These are phyloP conservation scores for Nasonia giraulti DNA, from an alignment of 1,140 invertebrate species.

Conservation along the genomic window DNA sequence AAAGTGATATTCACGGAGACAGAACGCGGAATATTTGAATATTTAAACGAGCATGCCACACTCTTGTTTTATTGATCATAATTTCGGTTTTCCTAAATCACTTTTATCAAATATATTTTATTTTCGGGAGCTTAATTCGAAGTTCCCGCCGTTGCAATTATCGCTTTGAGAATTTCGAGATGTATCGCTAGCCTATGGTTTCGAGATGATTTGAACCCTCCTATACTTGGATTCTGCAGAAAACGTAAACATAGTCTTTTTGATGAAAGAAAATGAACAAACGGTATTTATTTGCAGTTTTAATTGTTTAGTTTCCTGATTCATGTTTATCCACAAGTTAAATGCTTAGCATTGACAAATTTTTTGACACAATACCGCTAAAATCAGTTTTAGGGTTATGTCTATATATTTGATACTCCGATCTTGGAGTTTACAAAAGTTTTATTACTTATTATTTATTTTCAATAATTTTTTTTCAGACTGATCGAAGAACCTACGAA, in stretches of 20 bases:
- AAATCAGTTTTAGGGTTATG: constrained; percentile 35
- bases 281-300: neutral
- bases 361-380: neutral
- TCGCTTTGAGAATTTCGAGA: neutral
- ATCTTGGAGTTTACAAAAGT: neutral
- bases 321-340: neutral
- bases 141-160: no score
- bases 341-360: neutral
- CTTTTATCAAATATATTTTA: neutral
- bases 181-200: neutral
- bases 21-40: no score
- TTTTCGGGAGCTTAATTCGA: neutral
- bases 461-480: constrained; percentile 15
- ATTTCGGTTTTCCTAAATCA: no score
- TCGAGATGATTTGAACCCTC: neutral
- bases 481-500: neutral
- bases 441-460: neutral
- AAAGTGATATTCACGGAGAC: no score
- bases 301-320: neutral
- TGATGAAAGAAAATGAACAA: neutral
- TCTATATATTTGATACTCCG: neutral
- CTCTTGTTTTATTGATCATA: no score
- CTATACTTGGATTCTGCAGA: neutral
- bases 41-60: no score
- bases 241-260: neutral